Evolutionary conservation across 2,797 vertebrate genomes (phyloP), one percentile per base, ranked within the genome.

Genomic region (Synaphobranchus kaupii): DNA sequence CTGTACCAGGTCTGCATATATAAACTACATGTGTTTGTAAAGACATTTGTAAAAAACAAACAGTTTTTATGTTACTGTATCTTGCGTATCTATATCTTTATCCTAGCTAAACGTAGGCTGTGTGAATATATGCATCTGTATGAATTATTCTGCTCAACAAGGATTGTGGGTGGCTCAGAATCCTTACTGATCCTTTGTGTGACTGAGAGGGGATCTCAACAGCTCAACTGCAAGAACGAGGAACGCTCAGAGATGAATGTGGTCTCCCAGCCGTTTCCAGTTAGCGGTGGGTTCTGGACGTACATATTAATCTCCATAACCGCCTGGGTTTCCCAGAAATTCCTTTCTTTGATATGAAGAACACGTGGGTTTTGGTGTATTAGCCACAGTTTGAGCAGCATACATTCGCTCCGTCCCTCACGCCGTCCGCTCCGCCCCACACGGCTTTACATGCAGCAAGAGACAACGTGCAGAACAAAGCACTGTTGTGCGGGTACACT

Each of bases 311-410:
- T 89, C 90, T 89, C 63, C 84, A 56, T 54, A 85, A 90, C 86
- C 60, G 78, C 84, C 85, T 90, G 88, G 89, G 84, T 88, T 92
- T 90, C 78, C 84, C 87, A 90, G 82, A 89, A 82, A 91, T 88
- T 89, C 58, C 60, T 60, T 84, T 50, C 44, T 87, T 88, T 88
- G 66, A 87, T 89, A 60, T 78, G 47, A 80, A 73, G 81, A 81
- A 83, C 22, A 84, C 63, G 78, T 52, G 54, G 58, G 85, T 86
- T 86, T 85, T 12, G 73, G 52, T 76, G 31, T n/a, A 73, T 31
- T 44, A 66, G 63, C 86, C 88, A 50, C 85, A 88, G 87, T 81
- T 56, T 58, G 1, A 39, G 22, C 39, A 84, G 83, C 83, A 84
- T 60, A 31, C 88, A 85, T 86, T 85, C 17, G 60, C 12, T 47